A percentile compares a stretch with the other conserved stretches of the same genome.
These are phyloP conservation scores for Drosophila mettleri DNA, from an alignment of 2,888 invertebrate species.

Conservation along the genomic window DNA sequence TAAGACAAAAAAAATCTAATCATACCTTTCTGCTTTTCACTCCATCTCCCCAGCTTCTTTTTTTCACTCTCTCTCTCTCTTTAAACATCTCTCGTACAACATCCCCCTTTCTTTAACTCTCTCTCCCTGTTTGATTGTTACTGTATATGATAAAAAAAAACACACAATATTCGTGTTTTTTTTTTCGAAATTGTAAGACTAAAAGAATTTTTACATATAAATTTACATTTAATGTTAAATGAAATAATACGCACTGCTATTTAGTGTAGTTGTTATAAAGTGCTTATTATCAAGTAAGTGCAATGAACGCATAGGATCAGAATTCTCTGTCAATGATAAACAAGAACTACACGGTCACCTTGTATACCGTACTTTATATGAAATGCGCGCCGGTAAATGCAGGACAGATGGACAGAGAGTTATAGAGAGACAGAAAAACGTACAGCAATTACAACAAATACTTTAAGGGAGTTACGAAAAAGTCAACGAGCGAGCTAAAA, in stretches of 20 bases:
- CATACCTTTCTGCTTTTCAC: no score
- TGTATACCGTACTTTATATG: slow-evolving; percentile 27
- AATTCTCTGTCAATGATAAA: slow-evolving; percentile 35
- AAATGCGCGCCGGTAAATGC: slow-evolving; percentile 33
- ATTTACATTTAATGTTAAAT: background rate
- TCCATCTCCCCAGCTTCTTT: background rate
- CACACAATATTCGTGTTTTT: no score
- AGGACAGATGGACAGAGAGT: slow-evolving; percentile 4
- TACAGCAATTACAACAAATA: slow-evolving; percentile 38
- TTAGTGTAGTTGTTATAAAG: slow-evolving; percentile 9
- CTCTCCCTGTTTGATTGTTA: background rate
- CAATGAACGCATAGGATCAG: slow-evolving; percentile 64
- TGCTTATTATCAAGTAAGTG: slow-evolving; percentile 49
- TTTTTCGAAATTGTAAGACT: no score
- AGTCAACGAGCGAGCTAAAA: slow-evolving; percentile 46
- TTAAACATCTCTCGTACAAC: background rate
- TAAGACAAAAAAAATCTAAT: no score
- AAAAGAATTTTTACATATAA: background rate
- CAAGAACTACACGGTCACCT: slow-evolving; percentile 51
- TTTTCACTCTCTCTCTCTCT: background rate
- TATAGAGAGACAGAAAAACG: slow-evolving; percentile 3
- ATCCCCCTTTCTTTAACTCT: background rate
- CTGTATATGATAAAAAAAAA: no score
- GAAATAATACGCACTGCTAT: background rate
- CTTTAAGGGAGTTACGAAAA: slow-evolving; percentile 45